phyloP scores from a whole-genome alignment of 1,140 invertebrate species.

The Aphelenchoides besseyi region DNA sequence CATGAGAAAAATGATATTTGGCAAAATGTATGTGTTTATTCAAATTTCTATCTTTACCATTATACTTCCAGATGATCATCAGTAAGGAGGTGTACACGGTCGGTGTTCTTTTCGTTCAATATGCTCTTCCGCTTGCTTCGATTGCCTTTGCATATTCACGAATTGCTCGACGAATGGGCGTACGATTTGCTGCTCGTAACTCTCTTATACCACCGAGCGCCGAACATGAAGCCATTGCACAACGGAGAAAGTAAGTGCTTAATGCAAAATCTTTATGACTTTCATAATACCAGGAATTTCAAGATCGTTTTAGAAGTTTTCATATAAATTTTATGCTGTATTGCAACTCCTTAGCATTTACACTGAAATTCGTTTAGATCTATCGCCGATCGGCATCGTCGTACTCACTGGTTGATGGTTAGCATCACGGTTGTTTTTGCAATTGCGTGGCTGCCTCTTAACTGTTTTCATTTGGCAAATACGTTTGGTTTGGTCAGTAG shows the following conservation, averaged over 20 bases:
- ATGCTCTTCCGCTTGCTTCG: constrained; percentile 53
- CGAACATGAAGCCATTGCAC: constrained; percentile 18
- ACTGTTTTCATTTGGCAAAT: constrained; percentile 66
- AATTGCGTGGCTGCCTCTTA: constrained; percentile 66
- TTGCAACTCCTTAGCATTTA: no score
- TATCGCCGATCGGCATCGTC: constrained; percentile 65
- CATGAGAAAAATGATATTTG: constrained; percentile 61
- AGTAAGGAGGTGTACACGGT: constrained; percentile 57
- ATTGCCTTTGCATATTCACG: constrained; percentile 59
- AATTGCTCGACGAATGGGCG: constrained; percentile 55
- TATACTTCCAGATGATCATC: constrained; percentile 51
- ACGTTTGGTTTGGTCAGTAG: constrained; percentile 47
- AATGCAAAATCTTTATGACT: neutral
- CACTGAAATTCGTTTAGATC: no score
- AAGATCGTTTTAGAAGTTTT: no score
- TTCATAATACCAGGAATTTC: no score
- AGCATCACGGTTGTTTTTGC: constrained; percentile 64
- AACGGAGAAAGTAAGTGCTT: constrained; percentile 32
- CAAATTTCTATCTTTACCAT: constrained; percentile 7
- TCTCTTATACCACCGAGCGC: constrained; percentile 10
- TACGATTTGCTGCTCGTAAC: constrained; percentile 38
- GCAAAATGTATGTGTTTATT: constrained; percentile 43
- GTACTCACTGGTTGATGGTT: constrained; percentile 67
- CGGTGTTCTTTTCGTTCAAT: constrained; percentile 54
- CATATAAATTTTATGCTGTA: constrained; percentile 5